phyloP scores from a whole-genome alignment of 2,888 invertebrate genomes.

The Marronus borbonicus region DNA sequence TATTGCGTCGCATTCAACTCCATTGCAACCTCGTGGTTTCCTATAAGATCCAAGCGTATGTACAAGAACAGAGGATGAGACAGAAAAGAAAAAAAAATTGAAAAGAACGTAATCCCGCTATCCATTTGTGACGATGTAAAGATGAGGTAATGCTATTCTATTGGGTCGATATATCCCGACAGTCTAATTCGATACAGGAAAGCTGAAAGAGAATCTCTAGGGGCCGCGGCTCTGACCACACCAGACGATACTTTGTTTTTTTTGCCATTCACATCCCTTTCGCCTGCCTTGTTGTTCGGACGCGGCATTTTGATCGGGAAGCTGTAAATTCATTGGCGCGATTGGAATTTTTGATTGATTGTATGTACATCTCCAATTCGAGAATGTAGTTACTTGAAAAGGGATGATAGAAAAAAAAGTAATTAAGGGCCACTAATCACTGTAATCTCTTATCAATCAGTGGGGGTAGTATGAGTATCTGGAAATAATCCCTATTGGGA shows the following conservation, averaged over 20 bases:
- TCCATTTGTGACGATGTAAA: conserved; percentile 46
- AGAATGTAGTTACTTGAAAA: conserved; percentile 1
- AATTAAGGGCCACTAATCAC: conserved; percentile 18
- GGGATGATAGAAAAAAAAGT: conserved; percentile 1
- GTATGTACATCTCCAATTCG: neutral
- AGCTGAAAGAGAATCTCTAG: conserved; percentile 32
- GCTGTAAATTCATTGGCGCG: conserved; percentile 15
- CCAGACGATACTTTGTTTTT: conserved; percentile 36
- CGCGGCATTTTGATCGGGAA: conserved; percentile 11
- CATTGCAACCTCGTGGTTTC: conserved; percentile 29
- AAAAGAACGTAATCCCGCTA: conserved; percentile 29
- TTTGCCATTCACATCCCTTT: neutral
- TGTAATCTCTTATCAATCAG: conserved; percentile 23
- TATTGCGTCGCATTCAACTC: conserved; percentile 4
- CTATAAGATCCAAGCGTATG: neutral
- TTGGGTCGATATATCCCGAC: conserved; percentile 50
- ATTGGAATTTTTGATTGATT: conserved; percentile 21
- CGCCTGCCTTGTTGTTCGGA: neutral
- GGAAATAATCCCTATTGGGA: conserved; percentile 18
- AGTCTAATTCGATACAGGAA: conserved; percentile 46
- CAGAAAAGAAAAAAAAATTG: conserved; percentile 24
- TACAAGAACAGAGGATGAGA: neutral
- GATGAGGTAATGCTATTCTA: conserved; percentile 50
- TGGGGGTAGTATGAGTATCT: neutral
- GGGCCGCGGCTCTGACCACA: conserved; percentile 23